These are phyloP conservation scores for Florisuga fusca DNA, from an alignment of 2,797 vertebrate species.

Conservation along the genomic window DNA sequence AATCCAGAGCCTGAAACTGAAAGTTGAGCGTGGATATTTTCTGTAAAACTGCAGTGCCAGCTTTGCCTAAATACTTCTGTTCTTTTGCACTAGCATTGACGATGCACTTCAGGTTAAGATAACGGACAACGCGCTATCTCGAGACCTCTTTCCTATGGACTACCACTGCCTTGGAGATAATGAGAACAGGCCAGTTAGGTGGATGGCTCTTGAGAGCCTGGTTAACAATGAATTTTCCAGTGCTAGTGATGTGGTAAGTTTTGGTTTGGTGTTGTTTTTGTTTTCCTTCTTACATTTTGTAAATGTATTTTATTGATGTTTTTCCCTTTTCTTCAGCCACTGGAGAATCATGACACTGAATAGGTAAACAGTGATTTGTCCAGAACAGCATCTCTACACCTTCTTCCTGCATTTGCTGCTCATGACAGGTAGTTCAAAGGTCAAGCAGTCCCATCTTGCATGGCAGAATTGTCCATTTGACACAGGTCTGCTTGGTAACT, in stretches of 20 bases:
- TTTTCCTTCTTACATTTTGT: fast-evolving
- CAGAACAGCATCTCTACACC: not conserved
- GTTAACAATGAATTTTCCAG: slow-evolving; percentile 98
- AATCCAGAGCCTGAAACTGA: fast-evolving
- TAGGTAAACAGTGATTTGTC: not conserved
- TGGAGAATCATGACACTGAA: not conserved
- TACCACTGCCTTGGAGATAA: slow-evolving; percentile 99
- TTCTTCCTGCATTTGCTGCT: not conserved
- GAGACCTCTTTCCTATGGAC: slow-evolving; percentile 98
- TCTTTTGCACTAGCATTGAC: slow-evolving; percentile 87
- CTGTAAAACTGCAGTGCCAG: not conserved
- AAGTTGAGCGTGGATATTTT: not conserved
- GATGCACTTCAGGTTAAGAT: slow-evolving; percentile 99
- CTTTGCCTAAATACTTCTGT: not conserved
- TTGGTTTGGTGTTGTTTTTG: fast-evolving
- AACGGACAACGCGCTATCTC: slow-evolving; percentile 94
- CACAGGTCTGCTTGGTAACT: fast-evolving
- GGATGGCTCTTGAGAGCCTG: slow-evolving; percentile 98
- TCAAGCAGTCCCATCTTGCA: not conserved
- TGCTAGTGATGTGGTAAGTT: slow-evolving; percentile 96
- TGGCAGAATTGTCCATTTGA: fast-evolving
- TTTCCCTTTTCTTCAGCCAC: not conserved
- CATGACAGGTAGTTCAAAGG: fast-evolving
- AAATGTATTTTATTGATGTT: not conserved
- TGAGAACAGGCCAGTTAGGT: slow-evolving; percentile 96